Evolutionary conservation across 2,797 vertebrate species (phyloP), one percentile per base, ranked within the genome.

Genomic region (Odontamblyopus lacepedii): DNA sequence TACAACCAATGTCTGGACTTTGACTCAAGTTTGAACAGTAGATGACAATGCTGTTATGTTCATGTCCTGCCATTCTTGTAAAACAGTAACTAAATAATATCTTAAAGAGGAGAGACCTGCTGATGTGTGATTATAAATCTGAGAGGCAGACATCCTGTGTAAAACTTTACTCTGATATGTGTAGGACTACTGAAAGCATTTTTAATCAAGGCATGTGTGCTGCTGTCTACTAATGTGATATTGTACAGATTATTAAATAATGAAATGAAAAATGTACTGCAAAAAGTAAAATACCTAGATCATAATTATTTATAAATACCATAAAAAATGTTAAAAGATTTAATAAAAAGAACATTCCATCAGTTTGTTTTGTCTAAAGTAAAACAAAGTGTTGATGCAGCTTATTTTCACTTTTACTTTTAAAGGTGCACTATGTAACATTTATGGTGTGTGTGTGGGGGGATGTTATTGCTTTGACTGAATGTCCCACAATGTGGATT

Each of bases 1-100:
- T 73, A 26, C 78, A 67, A 80, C 73, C 62, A 56, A 48, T 44
- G 29, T 59, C 26, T 78, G 77, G 80, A 92, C 90, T 92, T 91
- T 90, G 87, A 83, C 55, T 16, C 1, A 60, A 29, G 57, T 30
- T 29, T 29, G 5, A 29, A 27, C 57, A 30, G 26, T 29, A 83
- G 53, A 16, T 6, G 11, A 41, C 19, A 48, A 29, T 32, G 23
- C 13, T 38, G 19, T 18, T 23, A 2, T 48, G 3, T 67, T 72
- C 12, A 69, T 44, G 1, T 15, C 12, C 12, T 12, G 30, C 53
- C 19, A 73, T 66, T 57, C 48, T 66, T 63, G 19, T 15, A 1
- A 4, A 56, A 62, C 18, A 2, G 1, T 59, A 53, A 81, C 16
- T 29, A 51, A 11, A 59, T 53, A 51, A 81, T 1, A 35, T 19